phyloP scores from a whole-genome alignment of 2,113 vertebrate species.

The Amblyornis subalaris region DNA sequence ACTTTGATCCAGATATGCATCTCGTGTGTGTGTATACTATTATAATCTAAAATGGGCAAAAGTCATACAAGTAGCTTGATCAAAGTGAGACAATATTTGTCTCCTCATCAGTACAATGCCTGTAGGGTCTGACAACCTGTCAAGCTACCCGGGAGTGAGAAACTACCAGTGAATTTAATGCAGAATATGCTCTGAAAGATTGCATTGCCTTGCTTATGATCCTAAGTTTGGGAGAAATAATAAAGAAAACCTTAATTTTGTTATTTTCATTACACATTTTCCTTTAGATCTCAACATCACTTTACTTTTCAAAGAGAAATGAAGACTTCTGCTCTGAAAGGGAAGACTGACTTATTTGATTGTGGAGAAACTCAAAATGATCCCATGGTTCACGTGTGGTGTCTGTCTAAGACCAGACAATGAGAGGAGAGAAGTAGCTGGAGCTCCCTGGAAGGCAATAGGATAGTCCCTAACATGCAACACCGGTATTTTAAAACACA shows the following conservation, averaged over 20 bases:
- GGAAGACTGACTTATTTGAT: neutral
- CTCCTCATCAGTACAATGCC: neutral
- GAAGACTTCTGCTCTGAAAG: neutral
- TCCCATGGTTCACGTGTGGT: neutral
- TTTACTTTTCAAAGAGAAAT: neutral
- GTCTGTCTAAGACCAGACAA: neutral
- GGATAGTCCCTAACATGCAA: neutral
- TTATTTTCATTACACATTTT: neutral
- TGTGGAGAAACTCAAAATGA: neutral
- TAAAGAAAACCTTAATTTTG: neutral
- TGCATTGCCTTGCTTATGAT: neutral
- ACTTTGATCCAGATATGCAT: constrained; percentile 25
- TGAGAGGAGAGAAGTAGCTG: neutral
- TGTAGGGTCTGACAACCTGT: constrained; percentile 5
- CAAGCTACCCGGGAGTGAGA: neutral
- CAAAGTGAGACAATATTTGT: constrained; percentile 18
- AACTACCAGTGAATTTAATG: neutral
- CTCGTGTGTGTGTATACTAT: neutral
- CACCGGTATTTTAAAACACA: neutral
- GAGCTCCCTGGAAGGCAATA: neutral
- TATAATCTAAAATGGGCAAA: constrained; percentile 30
- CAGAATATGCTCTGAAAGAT: neutral
- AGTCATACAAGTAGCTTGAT: constrained; percentile 33
- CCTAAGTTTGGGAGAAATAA: neutral
- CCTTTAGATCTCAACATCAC: neutral